A percentile compares a stretch with the other conserved stretches of the same genome.
Evolutionary conservation across 2,888 invertebrate species (phyloP).

Genomic region (Pantelozetes paolii): DNA sequence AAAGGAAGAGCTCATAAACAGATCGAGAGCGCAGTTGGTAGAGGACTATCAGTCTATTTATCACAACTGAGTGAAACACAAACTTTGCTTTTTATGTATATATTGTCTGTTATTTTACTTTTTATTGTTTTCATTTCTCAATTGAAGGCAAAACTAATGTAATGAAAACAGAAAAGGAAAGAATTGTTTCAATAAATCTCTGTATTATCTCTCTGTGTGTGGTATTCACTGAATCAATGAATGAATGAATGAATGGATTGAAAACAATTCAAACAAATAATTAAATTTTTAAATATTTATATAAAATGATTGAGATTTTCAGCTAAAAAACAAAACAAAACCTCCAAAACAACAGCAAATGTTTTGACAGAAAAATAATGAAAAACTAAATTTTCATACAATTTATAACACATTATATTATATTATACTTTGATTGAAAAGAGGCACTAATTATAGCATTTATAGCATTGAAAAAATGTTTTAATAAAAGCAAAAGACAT

Average conservation of each 20-base stretch:
- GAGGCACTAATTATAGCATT: too few relatives aligned
- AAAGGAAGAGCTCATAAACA: conserved; percentile 9
- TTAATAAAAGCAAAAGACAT: too few relatives aligned
- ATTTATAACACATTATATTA: too few relatives aligned
- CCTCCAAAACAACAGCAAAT: too few relatives aligned
- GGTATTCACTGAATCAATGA: not conserved
- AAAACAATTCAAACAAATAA: not conserved
- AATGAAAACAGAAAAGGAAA: not conserved
- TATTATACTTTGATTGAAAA: too few relatives aligned
- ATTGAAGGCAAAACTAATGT: conserved; percentile 1
- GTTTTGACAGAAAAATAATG: not conserved
- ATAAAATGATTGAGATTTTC: too few relatives aligned
- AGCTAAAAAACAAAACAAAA: too few relatives aligned
- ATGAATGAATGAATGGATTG: too few relatives aligned
- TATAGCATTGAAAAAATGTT: too few relatives aligned
- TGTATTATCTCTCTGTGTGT: not conserved
- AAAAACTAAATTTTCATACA: not conserved
- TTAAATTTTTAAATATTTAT: too few relatives aligned
- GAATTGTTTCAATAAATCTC: not conserved
- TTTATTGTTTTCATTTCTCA: not conserved
- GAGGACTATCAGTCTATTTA: not conserved
- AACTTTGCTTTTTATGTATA: not conserved
- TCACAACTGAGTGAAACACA: not conserved
- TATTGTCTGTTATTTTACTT: not conserved
- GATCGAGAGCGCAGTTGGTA: not conserved